A percentile compares a stretch with the other conserved stretches of the same genome.
These are phyloP conservation scores for Aldabrachelys gigantea DNA, from an alignment of 2,113 vertebrate species.

Conservation along the genomic window DNA sequence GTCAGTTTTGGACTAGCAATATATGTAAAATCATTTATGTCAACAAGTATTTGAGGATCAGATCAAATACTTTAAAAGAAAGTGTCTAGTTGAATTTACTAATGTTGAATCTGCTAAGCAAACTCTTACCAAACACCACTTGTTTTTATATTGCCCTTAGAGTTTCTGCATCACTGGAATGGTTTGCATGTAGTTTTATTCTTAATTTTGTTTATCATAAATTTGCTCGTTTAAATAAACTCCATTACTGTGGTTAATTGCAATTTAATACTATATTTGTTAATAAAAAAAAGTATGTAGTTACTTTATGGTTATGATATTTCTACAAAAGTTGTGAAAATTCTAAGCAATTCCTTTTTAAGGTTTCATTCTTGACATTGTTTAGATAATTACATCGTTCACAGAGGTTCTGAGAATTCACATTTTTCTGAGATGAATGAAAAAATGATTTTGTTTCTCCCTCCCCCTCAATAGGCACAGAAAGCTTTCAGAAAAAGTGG, in stretches of 20 bases:
- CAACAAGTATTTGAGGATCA: background rate
- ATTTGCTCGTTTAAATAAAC: background rate
- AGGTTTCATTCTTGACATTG: background rate
- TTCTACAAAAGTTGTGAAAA: background rate
- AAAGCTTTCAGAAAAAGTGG: constrained; percentile 43
- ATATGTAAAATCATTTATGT: background rate
- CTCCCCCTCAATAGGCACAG: constrained; percentile 21
- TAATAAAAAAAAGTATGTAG: background rate
- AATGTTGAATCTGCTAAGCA: background rate
- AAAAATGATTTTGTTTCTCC: background rate
- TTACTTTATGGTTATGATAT: background rate
- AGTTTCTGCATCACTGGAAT: background rate
- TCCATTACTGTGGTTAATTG: constrained; percentile 4
- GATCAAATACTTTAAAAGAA: background rate
- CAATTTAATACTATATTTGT: background rate
- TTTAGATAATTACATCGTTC: background rate
- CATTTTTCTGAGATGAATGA: background rate
- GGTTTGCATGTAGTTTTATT: background rate
- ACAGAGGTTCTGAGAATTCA: background rate
- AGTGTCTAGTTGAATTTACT: background rate
- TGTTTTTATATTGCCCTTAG: background rate
- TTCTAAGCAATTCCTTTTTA: background rate
- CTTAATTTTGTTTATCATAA: background rate
- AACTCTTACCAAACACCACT: background rate
- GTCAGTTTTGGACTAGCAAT: background rate